Conservation (phyloP, 2,113 vertebrate species). For the Bothrops jararaca region DNA sequence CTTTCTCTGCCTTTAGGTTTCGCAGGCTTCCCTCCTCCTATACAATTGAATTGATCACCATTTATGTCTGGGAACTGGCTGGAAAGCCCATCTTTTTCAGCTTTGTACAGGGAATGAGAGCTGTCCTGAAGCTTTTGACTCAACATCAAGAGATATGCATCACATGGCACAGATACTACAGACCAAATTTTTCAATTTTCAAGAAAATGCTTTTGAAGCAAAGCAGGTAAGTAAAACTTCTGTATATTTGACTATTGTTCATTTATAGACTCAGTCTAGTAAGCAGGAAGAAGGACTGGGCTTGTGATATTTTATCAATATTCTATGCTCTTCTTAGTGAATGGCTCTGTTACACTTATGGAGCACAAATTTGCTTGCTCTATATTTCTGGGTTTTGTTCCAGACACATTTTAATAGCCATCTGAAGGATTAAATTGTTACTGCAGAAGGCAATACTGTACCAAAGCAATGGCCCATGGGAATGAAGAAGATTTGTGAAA, state of each 20-base stretch:
- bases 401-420: not conserved
- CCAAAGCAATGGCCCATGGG: not conserved
- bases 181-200: conserved; percentile 35
- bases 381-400: not conserved
- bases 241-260: not conserved
- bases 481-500: not conserved
- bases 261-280: not conserved
- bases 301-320: not conserved
- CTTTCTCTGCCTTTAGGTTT: conserved; percentile 33
- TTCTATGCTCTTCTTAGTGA: not conserved
- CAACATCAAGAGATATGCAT: conserved; percentile 12
- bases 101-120: conserved; percentile 38
- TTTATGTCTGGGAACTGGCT: conserved; percentile 38
- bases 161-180: conserved; percentile 42
- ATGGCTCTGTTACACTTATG: not conserved
- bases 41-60: conserved; percentile 35
- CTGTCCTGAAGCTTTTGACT: conserved; percentile 39
- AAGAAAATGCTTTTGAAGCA: conserved; percentile 48
- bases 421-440: not conserved
- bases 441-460: not conserved
- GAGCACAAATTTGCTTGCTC: not conserved
- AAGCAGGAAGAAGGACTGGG: not conserved
- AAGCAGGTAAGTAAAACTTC: conserved; percentile 24
- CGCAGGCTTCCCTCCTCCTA: conserved; percentile 45
- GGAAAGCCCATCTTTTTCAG: conserved; percentile 42